Conservation (phyloP, 2,113 vertebrate species). For the Mystacornis crossleyi region DNA sequence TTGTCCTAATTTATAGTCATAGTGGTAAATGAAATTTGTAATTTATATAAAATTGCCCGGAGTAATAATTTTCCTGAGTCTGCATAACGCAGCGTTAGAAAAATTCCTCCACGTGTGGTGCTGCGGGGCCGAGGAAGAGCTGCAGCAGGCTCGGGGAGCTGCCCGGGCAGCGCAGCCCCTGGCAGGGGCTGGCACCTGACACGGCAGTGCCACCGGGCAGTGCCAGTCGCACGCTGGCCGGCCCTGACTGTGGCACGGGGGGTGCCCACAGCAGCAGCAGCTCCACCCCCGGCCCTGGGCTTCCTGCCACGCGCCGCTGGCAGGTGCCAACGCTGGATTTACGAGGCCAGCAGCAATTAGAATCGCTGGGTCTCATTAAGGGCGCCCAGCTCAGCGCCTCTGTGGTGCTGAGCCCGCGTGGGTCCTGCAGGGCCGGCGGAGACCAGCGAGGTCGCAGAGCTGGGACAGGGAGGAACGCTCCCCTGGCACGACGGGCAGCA, state of each 20-base stretch:
- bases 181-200: neutral
- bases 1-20: neutral
- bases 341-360: neutral
- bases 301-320: neutral
- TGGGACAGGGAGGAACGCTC: neutral
- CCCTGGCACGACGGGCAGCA: neutral
- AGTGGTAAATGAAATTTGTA: conserved; percentile 19
- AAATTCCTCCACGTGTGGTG: neutral
- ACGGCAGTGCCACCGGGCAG: rapidly evolving
- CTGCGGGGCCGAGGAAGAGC: neutral
- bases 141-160: neutral
- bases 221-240: neutral
- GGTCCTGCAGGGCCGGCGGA: neutral
- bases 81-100: neutral
- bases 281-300: neutral
- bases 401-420: rapidly evolving
- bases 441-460: neutral
- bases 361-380: neutral
- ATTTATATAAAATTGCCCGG: conserved; percentile 6
- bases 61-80: neutral
- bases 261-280: neutral
- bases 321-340: neutral
- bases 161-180: rapidly evolving
- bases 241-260: neutral
- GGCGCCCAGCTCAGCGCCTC: rapidly evolving